phyloP scores from a whole-genome alignment of 2,888 invertebrate genomes.

The Caenorhabditis becei region DNA sequence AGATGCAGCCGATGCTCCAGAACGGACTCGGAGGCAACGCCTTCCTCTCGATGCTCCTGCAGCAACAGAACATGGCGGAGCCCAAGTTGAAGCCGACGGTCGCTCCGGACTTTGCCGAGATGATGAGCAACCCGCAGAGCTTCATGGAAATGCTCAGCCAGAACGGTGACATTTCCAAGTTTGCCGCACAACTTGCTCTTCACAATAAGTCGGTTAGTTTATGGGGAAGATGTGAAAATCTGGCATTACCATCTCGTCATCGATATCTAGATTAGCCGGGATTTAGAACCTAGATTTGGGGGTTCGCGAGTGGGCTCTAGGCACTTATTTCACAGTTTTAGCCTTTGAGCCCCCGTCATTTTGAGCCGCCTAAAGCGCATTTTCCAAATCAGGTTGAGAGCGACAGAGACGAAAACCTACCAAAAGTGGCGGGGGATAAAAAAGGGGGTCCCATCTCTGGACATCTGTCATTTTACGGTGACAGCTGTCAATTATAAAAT shows the following conservation, averaged over 20 bases:
- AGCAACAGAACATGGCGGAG: constrained; percentile 32
- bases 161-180: constrained; percentile 21
- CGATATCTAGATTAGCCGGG: neutral
- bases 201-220: constrained; percentile 37
- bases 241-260: constrained; percentile 5
- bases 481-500: neutral
- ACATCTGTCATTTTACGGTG: constrained; percentile 1
- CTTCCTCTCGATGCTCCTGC: constrained; percentile 29
- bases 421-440: neutral
- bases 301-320: neutral
- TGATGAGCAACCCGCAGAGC: constrained; percentile 23
- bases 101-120: constrained; percentile 1
- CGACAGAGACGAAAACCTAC: too few species aligned
- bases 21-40: constrained; percentile 19
- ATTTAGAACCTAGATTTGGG: constrained; percentile 5
- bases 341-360: neutral
- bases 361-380: neutral
- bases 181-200: constrained; percentile 24
- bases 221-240: neutral
- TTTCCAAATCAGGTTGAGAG: too few species aligned
- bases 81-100: neutral
- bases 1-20: constrained; percentile 22
- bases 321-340: too few species aligned
- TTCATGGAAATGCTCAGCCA: constrained; percentile 38
- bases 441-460: neutral